Evolutionary conservation across 2,888 invertebrate genomes (phyloP), one percentile per base, ranked within the genome.

Genomic region (Endomychus coccineus): DNA sequence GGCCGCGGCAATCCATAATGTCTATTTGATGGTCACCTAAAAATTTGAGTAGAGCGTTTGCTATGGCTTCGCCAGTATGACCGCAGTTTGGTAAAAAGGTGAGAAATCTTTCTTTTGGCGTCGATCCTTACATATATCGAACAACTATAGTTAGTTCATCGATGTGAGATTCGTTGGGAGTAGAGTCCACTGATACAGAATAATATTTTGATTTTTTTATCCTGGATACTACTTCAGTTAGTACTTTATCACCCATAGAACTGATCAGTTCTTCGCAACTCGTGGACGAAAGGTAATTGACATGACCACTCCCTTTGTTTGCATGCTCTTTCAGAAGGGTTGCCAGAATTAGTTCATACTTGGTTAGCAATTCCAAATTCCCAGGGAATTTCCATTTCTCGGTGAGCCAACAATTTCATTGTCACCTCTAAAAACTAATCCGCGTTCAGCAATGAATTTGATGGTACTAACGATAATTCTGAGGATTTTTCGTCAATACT

Each of bases 101-200:
- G 0, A 51, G 30, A 42, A 52, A 52, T 44, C 45, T 40, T 50
- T 53, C 50, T 11, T 37, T 41, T 40, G 51, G 50, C 13, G 22
- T 32, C 23, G 27, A 25, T 34, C 36, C 42, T 46, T 52, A 45
- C 23, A 52, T 43, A 42, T 46, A 46, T 24, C 43, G 40, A 29
- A 46, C 29, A 29, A 40, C 32, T 36, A 43, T 19, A 19, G 45
- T 50, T 19, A 53, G 40, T 39, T 54, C 50, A 40, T 51, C 50
- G 9, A 37, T 25, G 16, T 40, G 40, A 9, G 36, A 30, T 40
- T 36, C 23, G 28, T 36, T 33, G 11, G 31, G 49, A 21, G 48
- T 51, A 29, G 51, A 52, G 39, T 53, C 51, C 15, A 52, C 45
- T 40, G 48, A 46, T 11, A 50, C 37, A 13, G 46, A 50, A 45